These are phyloP conservation scores for Etheostoma cragini DNA, from an alignment of 2,113 vertebrate species.

Conservation along the genomic window DNA sequence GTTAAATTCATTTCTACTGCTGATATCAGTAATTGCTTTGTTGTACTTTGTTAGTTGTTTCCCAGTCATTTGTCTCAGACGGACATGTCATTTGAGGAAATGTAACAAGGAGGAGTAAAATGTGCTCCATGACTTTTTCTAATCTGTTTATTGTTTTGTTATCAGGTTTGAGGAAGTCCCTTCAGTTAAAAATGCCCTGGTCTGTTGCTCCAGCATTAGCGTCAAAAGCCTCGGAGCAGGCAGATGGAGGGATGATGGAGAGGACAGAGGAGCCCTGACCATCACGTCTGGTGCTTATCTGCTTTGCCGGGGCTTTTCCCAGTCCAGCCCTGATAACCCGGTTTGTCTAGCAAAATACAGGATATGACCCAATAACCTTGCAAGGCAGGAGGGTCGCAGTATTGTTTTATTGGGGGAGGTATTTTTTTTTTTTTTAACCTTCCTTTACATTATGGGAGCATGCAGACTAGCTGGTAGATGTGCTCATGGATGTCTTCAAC, in stretches of 20 bases:
- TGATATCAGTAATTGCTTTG: slow-evolving; percentile 44
- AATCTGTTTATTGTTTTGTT: slow-evolving; percentile 86
- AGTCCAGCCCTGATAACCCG: slow-evolving; percentile 80
- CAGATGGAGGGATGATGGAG: slow-evolving; percentile 60
- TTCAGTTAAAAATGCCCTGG: slow-evolving; percentile 66
- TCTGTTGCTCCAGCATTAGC: slow-evolving; percentile 44
- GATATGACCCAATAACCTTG: slow-evolving; percentile 78
- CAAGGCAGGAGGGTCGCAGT: slow-evolving; percentile 61
- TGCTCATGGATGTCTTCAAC: too few species aligned
- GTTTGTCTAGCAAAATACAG: slow-evolving; percentile 77
- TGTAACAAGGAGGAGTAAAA: slow-evolving; percentile 83
- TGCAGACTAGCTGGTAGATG: too few species aligned
- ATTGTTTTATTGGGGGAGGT: slow-evolving; percentile 68
- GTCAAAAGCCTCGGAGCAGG: slow-evolving; percentile 31
- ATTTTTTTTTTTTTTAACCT: slow-evolving; percentile 58
- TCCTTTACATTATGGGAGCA: too few species aligned
- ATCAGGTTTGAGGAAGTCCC: slow-evolving; percentile 75
- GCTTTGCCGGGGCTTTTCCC: slow-evolving; percentile 55
- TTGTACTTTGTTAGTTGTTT: slow-evolving; percentile 45
- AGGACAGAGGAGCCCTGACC: slow-evolving; percentile 55
- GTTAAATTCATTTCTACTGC: slow-evolving; percentile 20
- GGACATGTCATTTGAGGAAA: slow-evolving; percentile 61
- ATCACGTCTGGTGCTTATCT: slow-evolving; percentile 78
- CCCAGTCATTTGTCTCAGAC: slow-evolving; percentile 53
- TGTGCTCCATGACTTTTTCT: slow-evolving; percentile 82